Base-by-base conservation (phyloP, 2,888 invertebrate genomes). In the Nomada ruficornis region DNA sequence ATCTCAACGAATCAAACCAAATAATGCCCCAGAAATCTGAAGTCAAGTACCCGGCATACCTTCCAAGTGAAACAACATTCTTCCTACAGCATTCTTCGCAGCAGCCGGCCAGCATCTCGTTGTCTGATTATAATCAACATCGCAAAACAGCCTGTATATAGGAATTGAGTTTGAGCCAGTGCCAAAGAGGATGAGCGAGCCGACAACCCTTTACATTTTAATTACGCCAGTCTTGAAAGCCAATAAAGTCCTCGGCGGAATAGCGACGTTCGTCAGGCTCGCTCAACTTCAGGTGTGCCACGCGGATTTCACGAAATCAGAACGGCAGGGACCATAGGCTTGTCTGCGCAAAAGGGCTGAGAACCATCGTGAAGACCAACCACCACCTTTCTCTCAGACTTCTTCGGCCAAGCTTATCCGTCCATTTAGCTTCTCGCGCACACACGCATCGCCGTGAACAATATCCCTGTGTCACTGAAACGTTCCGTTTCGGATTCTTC, bases 151-250 rank as follows among this genome's bases (percentile, higher is more conserved):
- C 10, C 42, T 57, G 44, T 72, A 55, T 59, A 65, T 52, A 52
- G 42, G 54, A 65, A 65, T 60, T 18, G 74, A 74, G 65, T 73
- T 78, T 52, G 71, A 57, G 70, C 44, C n/a, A 52, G 36, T 29
- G 52, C 72, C 52, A 67, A 80, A 67, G 57, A 29, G 69, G 74
- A 81, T 68, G 80, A 69, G 67, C 62, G 69, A 54, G 73, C 77
- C 60, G 90, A 90, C 91, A 92, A 91, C 91, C 91, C 91, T 92
- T 91, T 90, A 91, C 90, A 91, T 92, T 92, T 92, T 92, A 92
- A 92, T 92, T 92, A 92, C 90, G 88, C 88, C 83, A 87, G 89
- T 91, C 90, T 92, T 92, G 90, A 91, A 92, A 90, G 91, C 91
- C 90, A 91, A 92, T 92, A 91, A 90, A 91, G 89, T 90, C 91